Base-by-base conservation (phyloP, 2,797 vertebrate genomes). In the Setipinna tenuifilis region DNA sequence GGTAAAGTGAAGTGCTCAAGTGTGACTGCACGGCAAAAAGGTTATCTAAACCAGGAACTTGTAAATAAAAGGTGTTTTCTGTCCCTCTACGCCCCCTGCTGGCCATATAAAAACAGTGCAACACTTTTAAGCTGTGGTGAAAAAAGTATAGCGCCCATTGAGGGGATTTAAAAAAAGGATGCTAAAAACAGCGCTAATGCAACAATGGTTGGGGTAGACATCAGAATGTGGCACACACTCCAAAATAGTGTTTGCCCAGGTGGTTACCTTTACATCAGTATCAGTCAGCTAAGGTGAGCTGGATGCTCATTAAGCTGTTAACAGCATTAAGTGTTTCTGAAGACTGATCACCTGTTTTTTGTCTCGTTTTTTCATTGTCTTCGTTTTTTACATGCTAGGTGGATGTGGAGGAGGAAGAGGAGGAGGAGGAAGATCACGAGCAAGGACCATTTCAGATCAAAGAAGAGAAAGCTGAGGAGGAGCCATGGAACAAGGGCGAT, bases 381-480 rank as follows among this genome's bases (percentile, higher is more conserved):
- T n/a, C n/a, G n/a, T n/a, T n/a, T n/a, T n/a, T 78, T 35, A 10
- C 65, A 31, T 75, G 14, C 4, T 1, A 78, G 31, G 35, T 25
- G 10, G 7, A 71, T 57, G 7, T 80, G 2, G 62, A 88, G 86
- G 86, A 83, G 41, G 81, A 88, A 85, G 86, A 83, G 41, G 81
- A 85, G 21, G 84, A 80, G 82, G 86, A 84, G 41, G 81, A 78
- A 16, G 71, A 44, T 7, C 25, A 85, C n/a, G 84, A 68, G 41
- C 68, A 86, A 57, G 85, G 89, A 83, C 82, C 54, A 0, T 65
- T 89, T 83, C 88, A 86, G 2, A 86, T 90, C 54, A 90, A 90
- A 86, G 90, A 89, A 19, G 90, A 90, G 71, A 86, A 85, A 81
- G 57, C 89, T 25, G 88, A 90, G 83, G n/a, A 87, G 0, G 84